Conservation (phyloP, 2,888 invertebrate genomes). For the Aleiodes leptofemur region DNA sequence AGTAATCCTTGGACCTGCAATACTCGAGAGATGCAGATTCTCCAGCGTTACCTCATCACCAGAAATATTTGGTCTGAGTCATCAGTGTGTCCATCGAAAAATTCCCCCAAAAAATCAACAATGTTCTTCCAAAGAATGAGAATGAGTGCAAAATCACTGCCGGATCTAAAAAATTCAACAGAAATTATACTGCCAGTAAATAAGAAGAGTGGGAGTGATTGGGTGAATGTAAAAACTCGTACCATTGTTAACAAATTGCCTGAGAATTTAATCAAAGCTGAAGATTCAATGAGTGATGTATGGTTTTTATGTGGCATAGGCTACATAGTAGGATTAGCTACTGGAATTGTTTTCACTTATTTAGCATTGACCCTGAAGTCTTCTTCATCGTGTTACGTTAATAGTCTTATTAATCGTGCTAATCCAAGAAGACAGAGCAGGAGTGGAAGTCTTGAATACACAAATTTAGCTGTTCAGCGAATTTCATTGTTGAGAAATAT, state of each 20-base stretch:
- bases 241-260: constrained; percentile 52
- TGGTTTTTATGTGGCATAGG: too few relatives aligned
- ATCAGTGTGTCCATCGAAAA: constrained; percentile 54
- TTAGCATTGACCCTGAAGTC: too few relatives aligned
- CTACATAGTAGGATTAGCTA: neutral
- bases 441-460: constrained; percentile 39
- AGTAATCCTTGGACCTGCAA: constrained; percentile 71
- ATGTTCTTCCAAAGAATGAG: constrained; percentile 52
- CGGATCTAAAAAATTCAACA: neutral
- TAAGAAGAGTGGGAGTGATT: constrained; percentile 39
- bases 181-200: constrained; percentile 28
- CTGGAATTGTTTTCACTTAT: neutral
- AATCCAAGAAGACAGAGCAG: constrained; percentile 38
- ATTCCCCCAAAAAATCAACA: constrained; percentile 16
- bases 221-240: constrained; percentile 33
- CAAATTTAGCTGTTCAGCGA: constrained; percentile 55
- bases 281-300: neutral
- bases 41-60: constrained; percentile 58
- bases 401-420: too few relatives aligned
- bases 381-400: too few relatives aligned
- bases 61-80: constrained; percentile 53
- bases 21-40: constrained; percentile 49
- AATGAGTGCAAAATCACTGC: neutral
- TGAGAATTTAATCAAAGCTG: constrained; percentile 47
- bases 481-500: constrained; percentile 61